Conservation (phyloP, 2,797 vertebrate species). For the Periparus ater region DNA sequence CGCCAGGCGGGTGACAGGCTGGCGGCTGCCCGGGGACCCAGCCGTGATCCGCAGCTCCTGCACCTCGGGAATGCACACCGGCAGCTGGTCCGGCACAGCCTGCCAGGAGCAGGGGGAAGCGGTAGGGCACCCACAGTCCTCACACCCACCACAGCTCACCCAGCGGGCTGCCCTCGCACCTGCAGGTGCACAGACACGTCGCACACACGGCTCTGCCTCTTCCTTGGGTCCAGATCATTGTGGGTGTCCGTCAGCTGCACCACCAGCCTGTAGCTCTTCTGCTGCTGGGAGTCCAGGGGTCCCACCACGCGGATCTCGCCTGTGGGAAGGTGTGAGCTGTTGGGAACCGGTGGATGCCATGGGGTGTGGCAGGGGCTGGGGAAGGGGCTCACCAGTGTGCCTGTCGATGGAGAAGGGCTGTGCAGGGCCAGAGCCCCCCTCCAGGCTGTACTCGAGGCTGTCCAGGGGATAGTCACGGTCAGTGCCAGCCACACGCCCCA, state of each 20-base stretch:
- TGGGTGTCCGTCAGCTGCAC: constrained; percentile 69
- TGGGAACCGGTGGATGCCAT: fast-evolving
- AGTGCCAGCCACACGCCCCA: constrained; percentile 66
- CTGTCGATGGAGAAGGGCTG: constrained; percentile 68
- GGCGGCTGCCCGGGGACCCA: neutral
- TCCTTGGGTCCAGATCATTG: constrained; percentile 45
- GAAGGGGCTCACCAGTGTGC: constrained; percentile 45
- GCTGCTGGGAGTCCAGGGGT: neutral
- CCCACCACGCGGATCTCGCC: neutral
- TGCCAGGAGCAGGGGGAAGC: neutral
- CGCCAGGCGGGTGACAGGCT: neutral
- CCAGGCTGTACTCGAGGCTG: constrained; percentile 62
- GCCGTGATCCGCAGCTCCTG: constrained; percentile 10
- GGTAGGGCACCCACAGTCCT: fast-evolving
- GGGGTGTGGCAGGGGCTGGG: fast-evolving
- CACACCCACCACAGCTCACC: fast-evolving
- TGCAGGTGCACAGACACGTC: constrained; percentile 68
- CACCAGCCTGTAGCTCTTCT: constrained; percentile 38
- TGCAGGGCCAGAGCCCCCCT: neutral
- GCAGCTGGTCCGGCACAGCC: neutral
- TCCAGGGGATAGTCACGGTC: constrained; percentile 68
- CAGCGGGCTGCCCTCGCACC: neutral
- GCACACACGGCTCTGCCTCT: constrained; percentile 45
- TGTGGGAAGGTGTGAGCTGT: fast-evolving
- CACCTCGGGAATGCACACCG: neutral